Base-by-base conservation (phyloP, 2,797 vertebrate species). In the Acrossocheilus fasciatus region DNA sequence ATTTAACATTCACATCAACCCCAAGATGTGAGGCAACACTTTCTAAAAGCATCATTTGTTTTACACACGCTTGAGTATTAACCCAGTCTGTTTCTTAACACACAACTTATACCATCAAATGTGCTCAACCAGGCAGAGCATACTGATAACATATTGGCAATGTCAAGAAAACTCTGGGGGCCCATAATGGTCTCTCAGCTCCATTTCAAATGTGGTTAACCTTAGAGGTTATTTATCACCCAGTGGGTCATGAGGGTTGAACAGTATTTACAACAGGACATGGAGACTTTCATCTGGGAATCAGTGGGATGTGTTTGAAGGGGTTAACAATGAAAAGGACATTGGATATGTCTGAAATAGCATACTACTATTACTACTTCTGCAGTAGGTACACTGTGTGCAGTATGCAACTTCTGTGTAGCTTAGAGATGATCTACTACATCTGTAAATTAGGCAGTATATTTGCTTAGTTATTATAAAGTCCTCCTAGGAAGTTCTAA, bases 201-300 rank as follows among this genome's bases (percentile, higher is more conserved):
- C 92, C 91, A 93, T 95, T 95, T 95, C 93, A 95, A 95, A 95
- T 87, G 90, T 94, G 92, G 94, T 95, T 96, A 95, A 95, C 92
- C 94, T 93, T 92, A 92, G 92, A 92, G 89, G 93, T 94, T 94
- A 95, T 96, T 95, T 95, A 95, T 96, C 94, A 95, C 94, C 87
- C 86, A 15, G 36, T 50, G 88, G 94, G 94, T 95, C 94, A 94
- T 88, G 43, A 87, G 89, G 91, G 93, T 91, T 92, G 91, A 89
- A 92, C 89, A 91, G 92, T 93, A 93, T 95, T 95, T 95, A 95
- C 93, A 93, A 92, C 94, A 92, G 94, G 93, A 94, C 92, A 93
- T 82, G 88, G 85, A 90, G 88, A 75, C 77, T 45, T 81, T 87
- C 86, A 84, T 87, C 86, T 86, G 87, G 90, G 87, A 69, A 87